Conservation (phyloP, 2,888 invertebrate species). For the Drosophila kanekoi region DNA sequence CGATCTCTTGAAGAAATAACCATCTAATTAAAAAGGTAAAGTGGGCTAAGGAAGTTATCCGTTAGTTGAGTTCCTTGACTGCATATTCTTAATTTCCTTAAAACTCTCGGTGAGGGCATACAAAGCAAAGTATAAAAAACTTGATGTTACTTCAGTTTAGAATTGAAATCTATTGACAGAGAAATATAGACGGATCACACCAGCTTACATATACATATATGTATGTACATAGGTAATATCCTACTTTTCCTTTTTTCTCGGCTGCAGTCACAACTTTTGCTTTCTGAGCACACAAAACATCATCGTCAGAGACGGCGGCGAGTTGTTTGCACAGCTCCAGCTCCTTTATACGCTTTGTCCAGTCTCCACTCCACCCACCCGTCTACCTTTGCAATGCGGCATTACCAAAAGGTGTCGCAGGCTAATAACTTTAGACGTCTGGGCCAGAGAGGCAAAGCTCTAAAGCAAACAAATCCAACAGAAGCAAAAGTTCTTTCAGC, state of each 20-base stretch:
- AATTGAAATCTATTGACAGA: not conserved
- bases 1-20: too few species aligned
- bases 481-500: not conserved
- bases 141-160: not conserved
- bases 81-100: too few species aligned
- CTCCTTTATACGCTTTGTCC: conserved; percentile 16
- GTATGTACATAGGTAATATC: conserved; percentile 10
- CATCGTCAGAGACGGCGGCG: conserved; percentile 10
- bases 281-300: conserved; percentile 31
- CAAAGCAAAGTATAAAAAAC: too few species aligned
- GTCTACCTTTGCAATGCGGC: conserved; percentile 43
- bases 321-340: conserved; percentile 46
- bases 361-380: not conserved
- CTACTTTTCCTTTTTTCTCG: not conserved
- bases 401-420: conserved; percentile 70
- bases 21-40: too few species aligned
- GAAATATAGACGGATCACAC: not conserved
- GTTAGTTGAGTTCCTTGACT: too few species aligned
- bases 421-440: conserved; percentile 69
- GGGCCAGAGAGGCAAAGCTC: conserved; percentile 43
- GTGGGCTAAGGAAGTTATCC: too few species aligned
- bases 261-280: conserved; percentile 39
- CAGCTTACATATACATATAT: not conserved
- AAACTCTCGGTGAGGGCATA: too few species aligned
- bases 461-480: conserved; percentile 58